A percentile compares a stretch with the other conserved stretches of the same genome.
These are phyloP conservation scores for Neocrepidodera transversa DNA, from an alignment of 2,888 invertebrate species.

Conservation along the genomic window DNA sequence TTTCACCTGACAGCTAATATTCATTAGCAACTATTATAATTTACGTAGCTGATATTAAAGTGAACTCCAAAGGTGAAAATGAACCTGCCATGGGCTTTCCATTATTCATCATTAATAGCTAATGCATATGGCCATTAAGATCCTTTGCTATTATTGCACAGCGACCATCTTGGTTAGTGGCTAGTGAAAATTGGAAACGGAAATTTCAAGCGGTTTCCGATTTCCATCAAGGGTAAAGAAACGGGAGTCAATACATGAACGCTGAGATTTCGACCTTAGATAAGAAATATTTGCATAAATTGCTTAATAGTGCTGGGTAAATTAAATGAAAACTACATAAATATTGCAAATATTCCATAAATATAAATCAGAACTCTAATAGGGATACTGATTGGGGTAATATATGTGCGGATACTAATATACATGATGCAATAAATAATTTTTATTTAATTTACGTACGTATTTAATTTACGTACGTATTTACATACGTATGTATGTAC, in stretches of 20 bases:
- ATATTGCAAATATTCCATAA: too few relatives aligned
- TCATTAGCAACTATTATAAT: too few relatives aligned
- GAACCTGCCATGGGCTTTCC: background rate
- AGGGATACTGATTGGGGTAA: too few relatives aligned
- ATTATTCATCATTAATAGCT: slow-evolving; percentile 1
- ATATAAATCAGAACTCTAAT: too few relatives aligned
- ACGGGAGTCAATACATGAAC: background rate
- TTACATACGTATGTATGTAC: too few relatives aligned
- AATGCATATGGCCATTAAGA: slow-evolving; percentile 3
- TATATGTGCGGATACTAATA: too few relatives aligned
- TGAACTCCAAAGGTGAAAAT: background rate
- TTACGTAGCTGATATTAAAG: background rate
- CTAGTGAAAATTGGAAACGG: background rate
- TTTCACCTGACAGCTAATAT: too few relatives aligned
- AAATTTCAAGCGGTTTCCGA: background rate
- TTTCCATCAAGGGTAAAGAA: background rate
- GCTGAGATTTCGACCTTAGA: background rate
- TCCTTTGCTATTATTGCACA: background rate
- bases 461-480: too few relatives aligned
- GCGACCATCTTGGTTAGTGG: background rate
- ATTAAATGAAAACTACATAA: too few relatives aligned
- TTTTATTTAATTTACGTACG: too few relatives aligned
- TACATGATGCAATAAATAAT: too few relatives aligned
- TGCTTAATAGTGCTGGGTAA: too few relatives aligned
- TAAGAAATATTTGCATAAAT: background rate